Evolutionary conservation across 2,113 vertebrate genomes (phyloP), one percentile per base, ranked within the genome.

Genomic region (Actenoides lindsayi): DNA sequence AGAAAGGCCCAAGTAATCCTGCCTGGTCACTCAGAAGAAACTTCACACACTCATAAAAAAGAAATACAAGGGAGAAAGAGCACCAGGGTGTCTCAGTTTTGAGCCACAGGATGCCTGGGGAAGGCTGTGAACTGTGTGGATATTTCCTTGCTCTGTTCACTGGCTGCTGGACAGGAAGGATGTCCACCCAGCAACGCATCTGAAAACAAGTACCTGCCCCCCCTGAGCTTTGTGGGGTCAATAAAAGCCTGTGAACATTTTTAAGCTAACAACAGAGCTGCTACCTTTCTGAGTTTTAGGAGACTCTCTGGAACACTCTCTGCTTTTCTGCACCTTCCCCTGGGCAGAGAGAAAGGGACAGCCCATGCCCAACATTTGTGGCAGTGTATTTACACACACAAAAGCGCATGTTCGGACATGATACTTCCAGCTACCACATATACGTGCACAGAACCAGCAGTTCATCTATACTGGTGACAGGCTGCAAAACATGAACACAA

Each of bases 341-440:
- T 18, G 25, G 33, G 64, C 30, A 82, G 74, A 78, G 37, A 44
- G 41, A 64, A 68, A 59, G 1, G 20, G 37, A 63, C 0, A 80
- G 68, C 39, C 46, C 19, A 17, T 6, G 44, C 33, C 30, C 33
- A 65, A 13, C 41, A 48, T 37, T 35, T 71, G 39, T 3, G 3
- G 71, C 67, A 60, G 39, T 19, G 18, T 39, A 37, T 57, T 78
- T 57, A 93, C 31, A 78, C 6, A 27, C 14, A 53, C 9, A 25
- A 64, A 84, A 84, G n/a, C 5, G 37, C 31, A 54, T 0, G 0
- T 56, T 51, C 14, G 42, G 42, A 59, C 15, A 25, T 63, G 69
- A 50, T n/a, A 57, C 39, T 60, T 60, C 62, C 56, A 87, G 46
- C 28, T 78, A 27, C n/a, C 42, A n/a, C 1, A 4, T 3, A 20